Conservation (phyloP, 2,113 vertebrate species). For the Mobula birostris region DNA sequence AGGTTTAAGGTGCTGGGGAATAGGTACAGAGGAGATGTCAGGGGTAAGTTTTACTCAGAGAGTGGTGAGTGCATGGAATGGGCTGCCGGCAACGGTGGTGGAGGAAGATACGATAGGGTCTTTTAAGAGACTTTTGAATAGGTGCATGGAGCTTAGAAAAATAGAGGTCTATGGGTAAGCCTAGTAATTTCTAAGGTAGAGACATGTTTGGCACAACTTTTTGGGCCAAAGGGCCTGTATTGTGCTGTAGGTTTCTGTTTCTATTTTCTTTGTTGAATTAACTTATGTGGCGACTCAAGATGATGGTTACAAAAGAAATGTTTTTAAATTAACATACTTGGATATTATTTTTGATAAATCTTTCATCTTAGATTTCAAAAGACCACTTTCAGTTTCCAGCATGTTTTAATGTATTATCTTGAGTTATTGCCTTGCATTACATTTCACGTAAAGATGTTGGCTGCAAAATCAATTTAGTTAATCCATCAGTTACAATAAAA, state of each 20-base stretch:
- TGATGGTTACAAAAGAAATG: background rate
- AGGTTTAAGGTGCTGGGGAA: too few relatives aligned
- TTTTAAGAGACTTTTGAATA: too few relatives aligned
- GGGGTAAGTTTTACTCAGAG: too few relatives aligned
- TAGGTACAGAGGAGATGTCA: too few relatives aligned
- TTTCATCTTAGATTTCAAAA: background rate
- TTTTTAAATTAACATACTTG: background rate
- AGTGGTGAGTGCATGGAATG: too few relatives aligned
- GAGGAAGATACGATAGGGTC: too few relatives aligned
- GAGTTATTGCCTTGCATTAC: background rate
- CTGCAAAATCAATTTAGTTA: background rate
- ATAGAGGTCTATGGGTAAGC: too few relatives aligned
- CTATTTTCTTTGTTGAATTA: background rate
- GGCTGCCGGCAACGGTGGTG: too few relatives aligned
- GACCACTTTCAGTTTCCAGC: background rate
- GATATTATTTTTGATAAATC: background rate
- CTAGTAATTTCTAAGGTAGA: too few relatives aligned
- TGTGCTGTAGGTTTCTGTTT: background rate
- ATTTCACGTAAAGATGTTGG: background rate
- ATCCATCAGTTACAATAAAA: background rate
- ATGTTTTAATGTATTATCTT: background rate
- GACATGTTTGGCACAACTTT: too few relatives aligned
- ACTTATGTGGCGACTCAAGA: background rate
- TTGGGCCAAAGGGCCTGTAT: too few relatives aligned
- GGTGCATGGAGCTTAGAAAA: too few relatives aligned